Conservation (phyloP, 1,140 invertebrate genomes). For the Bradynema listronoti region DNA sequence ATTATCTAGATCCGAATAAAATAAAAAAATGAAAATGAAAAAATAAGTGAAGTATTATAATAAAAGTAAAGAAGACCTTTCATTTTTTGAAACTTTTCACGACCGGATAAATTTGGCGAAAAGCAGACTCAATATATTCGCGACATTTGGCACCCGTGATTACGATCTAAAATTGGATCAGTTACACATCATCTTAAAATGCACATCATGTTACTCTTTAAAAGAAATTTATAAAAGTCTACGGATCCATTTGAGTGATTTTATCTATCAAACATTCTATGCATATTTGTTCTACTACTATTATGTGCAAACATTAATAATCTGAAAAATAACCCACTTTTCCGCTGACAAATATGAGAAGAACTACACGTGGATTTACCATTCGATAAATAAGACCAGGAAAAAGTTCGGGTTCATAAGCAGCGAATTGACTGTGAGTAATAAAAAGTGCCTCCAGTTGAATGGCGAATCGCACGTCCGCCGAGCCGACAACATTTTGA, state of each 20-base stretch:
- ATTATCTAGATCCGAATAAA: too few relatives aligned
- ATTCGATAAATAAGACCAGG: constrained; percentile 96
- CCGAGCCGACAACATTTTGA: constrained; percentile 99
- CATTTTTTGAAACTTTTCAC: constrained; percentile 90
- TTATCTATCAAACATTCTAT: too few relatives aligned
- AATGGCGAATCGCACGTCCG: constrained; percentile 97
- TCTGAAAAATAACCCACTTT: constrained; percentile 67
- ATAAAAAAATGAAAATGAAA: too few relatives aligned
- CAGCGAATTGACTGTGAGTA: constrained; percentile 90
- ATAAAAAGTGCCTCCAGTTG: constrained; percentile 87
- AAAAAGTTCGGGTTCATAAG: constrained; percentile 70
- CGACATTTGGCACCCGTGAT: constrained; percentile 83
- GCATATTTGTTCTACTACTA: too few relatives aligned
- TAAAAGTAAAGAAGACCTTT: too few relatives aligned
- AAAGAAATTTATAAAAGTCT: constrained; percentile 8
- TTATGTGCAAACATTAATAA: too few relatives aligned
- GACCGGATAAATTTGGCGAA: constrained; percentile 98
- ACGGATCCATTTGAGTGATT: too few relatives aligned
- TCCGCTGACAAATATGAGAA: constrained; percentile 94
- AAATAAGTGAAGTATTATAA: too few relatives aligned
- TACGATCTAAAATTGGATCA: constrained; percentile 33
- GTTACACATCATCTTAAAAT: constrained; percentile 14
- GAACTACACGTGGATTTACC: constrained; percentile 94
- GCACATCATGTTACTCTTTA: background rate
- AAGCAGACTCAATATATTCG: constrained; percentile 95